Evolutionary conservation across 2,113 vertebrate genomes (phyloP).

Genomic region (Apteryx mantelli): DNA sequence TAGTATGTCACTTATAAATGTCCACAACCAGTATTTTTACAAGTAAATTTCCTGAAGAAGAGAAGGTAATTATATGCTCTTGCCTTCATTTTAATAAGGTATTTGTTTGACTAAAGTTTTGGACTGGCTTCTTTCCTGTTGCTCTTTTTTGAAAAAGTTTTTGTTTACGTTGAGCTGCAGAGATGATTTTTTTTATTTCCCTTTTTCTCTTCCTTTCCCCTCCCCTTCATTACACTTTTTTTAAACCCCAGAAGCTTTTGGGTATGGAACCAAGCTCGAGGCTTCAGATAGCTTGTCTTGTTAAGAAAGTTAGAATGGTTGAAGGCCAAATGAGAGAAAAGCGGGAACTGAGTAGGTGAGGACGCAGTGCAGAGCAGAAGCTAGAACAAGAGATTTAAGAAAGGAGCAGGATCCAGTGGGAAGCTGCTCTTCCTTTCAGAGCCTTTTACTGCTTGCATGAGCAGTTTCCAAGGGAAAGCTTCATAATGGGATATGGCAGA

Average conservation of each 20-base stretch:
- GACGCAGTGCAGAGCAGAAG: not conserved
- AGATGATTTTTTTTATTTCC: not conserved
- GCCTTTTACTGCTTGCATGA: not conserved
- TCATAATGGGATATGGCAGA: not conserved
- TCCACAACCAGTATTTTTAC: constrained; percentile 3
- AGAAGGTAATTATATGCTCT: not conserved
- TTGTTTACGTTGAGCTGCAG: not conserved
- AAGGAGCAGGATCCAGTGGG: not conserved
- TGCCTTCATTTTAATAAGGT: not conserved
- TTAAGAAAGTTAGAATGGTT: not conserved
- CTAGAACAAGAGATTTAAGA: not conserved
- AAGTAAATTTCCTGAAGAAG: not conserved
- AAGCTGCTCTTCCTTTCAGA: not conserved
- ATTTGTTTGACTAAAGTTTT: not conserved
- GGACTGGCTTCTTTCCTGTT: not conserved
- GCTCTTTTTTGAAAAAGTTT: not conserved
- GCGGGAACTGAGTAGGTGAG: not conserved
- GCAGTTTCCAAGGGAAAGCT: not conserved
- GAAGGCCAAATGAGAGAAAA: not conserved
- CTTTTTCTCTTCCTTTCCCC: not conserved
- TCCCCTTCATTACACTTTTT: not conserved
- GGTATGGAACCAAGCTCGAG: not conserved
- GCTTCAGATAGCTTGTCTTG: not conserved
- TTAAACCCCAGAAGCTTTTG: not conserved
- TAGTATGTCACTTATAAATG: not conserved